Base-by-base conservation (phyloP, 2,888 invertebrate species). In the Drosophila ezoana region DNA sequence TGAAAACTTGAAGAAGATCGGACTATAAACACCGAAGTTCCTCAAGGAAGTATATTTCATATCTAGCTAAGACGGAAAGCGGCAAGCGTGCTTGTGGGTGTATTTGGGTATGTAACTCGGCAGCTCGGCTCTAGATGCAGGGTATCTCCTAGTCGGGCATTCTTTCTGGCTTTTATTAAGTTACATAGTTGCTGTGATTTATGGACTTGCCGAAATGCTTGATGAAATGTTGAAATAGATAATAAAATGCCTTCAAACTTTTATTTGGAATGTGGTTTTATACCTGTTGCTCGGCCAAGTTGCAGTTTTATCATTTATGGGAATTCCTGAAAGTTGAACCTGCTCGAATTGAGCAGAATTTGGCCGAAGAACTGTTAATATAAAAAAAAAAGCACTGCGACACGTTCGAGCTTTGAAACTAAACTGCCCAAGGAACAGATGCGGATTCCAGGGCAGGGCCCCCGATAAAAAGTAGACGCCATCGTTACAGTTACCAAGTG, bases 321-420 rank as follows among this genome's bases (percentile, higher is more conserved):
- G n/a, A 10, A 18, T 45, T 47, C 28, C 28, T 33, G 20, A 40
- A n/a, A 28, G 35, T 18, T 23, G 0, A 8, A 47, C 1, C 43
- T 5, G 23, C 23, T 23, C 23, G 23, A 23, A 23, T 20, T 4
- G 20, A 20, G 20, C 0, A 4, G 4, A 20, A 20, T 20, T 40
- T 41, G 2, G 23, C 28, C 18, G 13, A 10, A 28, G 23, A 32
- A 37, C 51, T 51, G 1, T 38, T 23, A 35, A 3, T 18, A 6
- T 10, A 13, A 14, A 6, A 35, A n/a, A 13, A 14, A 6, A 35
- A 11, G 4, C 44, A 64, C 51, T 72, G 75, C 54, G 51, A 33
- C 69, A 10, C 49, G 40, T 38, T 61, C 14, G 47, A 79, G 70
- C 56, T 35, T 6, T 62, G 45, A 78, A 72, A 73, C 52, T 18